Percentiles rank a stretch among this genome's conserved stretches.
Evolutionary conservation across 2,797 vertebrate genomes (phyloP).

Genomic region (Eidolon dupreanum): DNA sequence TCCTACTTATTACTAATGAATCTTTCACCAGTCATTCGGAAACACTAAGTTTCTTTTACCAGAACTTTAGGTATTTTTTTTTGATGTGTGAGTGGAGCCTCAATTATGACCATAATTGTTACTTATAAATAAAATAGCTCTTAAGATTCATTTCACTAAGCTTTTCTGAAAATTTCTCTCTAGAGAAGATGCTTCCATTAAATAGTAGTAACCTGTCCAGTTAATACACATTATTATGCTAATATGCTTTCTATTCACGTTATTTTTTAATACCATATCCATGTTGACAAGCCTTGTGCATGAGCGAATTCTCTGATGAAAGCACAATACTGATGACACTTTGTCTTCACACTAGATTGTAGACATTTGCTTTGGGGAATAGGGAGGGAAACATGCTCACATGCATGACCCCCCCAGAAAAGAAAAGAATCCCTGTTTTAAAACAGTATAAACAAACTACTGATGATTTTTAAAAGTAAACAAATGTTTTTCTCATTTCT

Average conservation of each 20-base stretch:
- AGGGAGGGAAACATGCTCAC: background rate
- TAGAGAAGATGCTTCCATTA: background rate
- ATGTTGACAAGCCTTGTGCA: background rate
- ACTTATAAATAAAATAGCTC: background rate
- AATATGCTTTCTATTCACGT: background rate
- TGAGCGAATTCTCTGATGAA: background rate
- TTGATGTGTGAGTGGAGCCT: background rate
- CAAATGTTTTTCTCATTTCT: background rate
- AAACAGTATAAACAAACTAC: background rate
- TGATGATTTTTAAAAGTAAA: background rate
- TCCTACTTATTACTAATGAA: background rate
- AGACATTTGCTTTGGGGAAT: background rate
- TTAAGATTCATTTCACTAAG: background rate
- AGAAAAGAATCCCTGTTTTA: background rate
- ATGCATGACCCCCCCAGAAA: background rate
- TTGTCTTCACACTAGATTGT: background rate
- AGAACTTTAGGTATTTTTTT: background rate
- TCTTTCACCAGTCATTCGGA: background rate
- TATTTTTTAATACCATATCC: background rate
- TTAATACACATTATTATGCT: background rate
- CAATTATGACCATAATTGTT: conserved; percentile 24
- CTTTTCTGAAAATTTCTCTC: conserved; percentile 1
- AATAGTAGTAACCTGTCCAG: background rate
- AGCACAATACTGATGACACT: background rate
- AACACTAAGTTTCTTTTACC: background rate